Conservation (phyloP, 2,888 invertebrate genomes). For the Ophioninae sp. region DNA sequence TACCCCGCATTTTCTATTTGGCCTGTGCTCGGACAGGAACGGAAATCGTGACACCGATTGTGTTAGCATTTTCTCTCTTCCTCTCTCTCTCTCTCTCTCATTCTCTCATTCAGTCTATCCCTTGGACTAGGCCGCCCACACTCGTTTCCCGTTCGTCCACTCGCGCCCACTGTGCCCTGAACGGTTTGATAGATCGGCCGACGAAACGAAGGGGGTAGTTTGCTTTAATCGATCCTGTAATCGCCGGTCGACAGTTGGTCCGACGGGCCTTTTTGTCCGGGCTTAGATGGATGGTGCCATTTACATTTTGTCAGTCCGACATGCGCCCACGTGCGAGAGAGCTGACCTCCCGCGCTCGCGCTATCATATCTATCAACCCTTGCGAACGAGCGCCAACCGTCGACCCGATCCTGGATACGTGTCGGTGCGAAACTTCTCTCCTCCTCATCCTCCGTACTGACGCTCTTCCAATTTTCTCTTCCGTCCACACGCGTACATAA, state of each 20-base stretch:
- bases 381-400: conserved; percentile 55
- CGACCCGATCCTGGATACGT: neutral
- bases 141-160: conserved; percentile 62
- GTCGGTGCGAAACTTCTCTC: neutral
- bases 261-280: conserved; percentile 79
- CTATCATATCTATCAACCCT: conserved; percentile 80
- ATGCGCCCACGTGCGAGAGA: conserved; percentile 73
- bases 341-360: conserved; percentile 62
- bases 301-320: conserved; percentile 81
- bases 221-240: conserved; percentile 81
- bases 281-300: conserved; percentile 80
- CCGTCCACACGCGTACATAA: too few species aligned
- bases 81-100: conserved; percentile 20
- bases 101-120: conserved; percentile 8
- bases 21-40: conserved; percentile 23
- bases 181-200: conserved; percentile 80
- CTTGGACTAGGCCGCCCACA: conserved; percentile 13
- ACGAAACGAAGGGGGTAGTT: conserved; percentile 80
- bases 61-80: conserved; percentile 30
- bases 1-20: conserved; percentile 20
- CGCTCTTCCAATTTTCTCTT: conserved; percentile 10
- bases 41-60: conserved; percentile 53
- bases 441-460: neutral
- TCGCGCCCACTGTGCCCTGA: conserved; percentile 64
- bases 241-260: conserved; percentile 81